Base-by-base conservation (phyloP, 2,888 invertebrate species). In the Tethea ocularis region DNA sequence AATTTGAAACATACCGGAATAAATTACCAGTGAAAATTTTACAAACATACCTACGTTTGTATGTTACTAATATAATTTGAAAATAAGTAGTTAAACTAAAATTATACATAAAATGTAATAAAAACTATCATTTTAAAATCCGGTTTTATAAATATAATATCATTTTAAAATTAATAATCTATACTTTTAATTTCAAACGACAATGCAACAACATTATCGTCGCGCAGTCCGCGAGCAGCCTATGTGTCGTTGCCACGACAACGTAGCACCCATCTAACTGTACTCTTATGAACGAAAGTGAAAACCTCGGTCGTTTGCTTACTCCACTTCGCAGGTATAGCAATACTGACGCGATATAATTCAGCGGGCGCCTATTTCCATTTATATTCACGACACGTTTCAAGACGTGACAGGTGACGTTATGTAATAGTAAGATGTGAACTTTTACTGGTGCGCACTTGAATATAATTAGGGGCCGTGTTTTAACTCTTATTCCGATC, bases 251-350 rank as follows among this genome's bases (percentile, higher is more conserved):
- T 71, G 36, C 66, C 66, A 72, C 60, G 64, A 66, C 62, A 67
- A 63, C 63, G 46, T 58, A 59, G 69, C 64, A 64, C 64, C 64
- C 62, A 70, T 56, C 65, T 84, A 84, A 83, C 84, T 77, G 84
- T 84, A 80, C 72, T 57, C n/a, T 20, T 57, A 52, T 66, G 22
- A 73, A 75, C 67, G 84, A 84, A 80, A 84, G 83, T 78, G 83
- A 84, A 80, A 81, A 69, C 73, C 61, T 56, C 67, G 68, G 71
- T 74, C 77, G 80, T 76, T 79, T 77, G 78, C 80, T 84, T 78
- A 83, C 78, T 81, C 82, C 72, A 82, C 80, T 83, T 82, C 64
- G 70, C 60, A 57, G 60, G 57, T 64, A 56, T 55, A 20, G 38
- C 23, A 56, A 51, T 26, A 38, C 60, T 63, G 61, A 66, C 68